Base-by-base conservation (phyloP, 2,888 invertebrate genomes). In the Apamea crenata region DNA sequence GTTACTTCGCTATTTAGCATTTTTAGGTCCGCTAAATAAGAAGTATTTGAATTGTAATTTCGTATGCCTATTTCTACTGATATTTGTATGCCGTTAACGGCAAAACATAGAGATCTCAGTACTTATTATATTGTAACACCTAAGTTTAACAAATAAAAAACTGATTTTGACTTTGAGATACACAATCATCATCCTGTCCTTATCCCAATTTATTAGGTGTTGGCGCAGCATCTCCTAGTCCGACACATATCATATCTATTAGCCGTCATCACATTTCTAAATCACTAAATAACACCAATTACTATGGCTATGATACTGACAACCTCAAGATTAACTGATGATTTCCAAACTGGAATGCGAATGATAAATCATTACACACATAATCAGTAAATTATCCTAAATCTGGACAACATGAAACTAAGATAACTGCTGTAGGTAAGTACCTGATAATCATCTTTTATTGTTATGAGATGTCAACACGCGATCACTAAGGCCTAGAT, bases 341-440 rank as follows among this genome's bases (percentile, higher is more conserved):
- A 83, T 84, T 84, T 84, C 83, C 63, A 78, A 72, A 40, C 4
- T 63, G 84, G 84, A 84, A 84, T 87, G 83, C 47, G 69, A 84
- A 67, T 71, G 70, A 78, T 78, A 78, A 82, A 84, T 84, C 78
- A 69, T 74, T 44, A 66, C 68, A 73, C 73, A 70, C 74, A 74
- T 65, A 61, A 78, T 71, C 73, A 76, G 56, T 87, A 79, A 79
- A 87, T 87, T 61, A 87, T 87, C 87, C 84, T 78, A 74, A 87
- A 79, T 84, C 74, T 80, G 50, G 56, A 70, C 80, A 44, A 84
- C 74, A 80, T 84, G 87, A 80, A 84, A 75, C 68, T 12, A 18
- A 87, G 71, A 80, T 87, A 44, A 63, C 59, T 71, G 32, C 47
- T 7, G 18, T 16, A 25, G 4, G 59, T 32, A 80, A 74, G 56